Conservation (phyloP, 2,797 vertebrate species). For the Cyprinodon diabolis region DNA sequence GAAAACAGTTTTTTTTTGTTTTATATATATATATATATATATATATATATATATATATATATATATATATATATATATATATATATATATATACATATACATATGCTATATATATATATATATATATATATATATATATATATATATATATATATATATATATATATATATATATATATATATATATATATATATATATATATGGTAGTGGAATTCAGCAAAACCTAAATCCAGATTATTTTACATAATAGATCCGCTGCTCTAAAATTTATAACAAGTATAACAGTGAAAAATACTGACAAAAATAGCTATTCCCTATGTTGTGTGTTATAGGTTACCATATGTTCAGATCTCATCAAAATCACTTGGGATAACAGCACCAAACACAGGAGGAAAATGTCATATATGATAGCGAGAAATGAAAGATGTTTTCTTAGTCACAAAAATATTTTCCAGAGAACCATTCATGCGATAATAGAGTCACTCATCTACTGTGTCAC, state of each 20-base stretch:
- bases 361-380: slow-evolving; percentile 4
- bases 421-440: slow-evolving; percentile 20
- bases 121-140: no score
- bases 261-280: no score
- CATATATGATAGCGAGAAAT: background rate
- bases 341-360: background rate
- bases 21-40: no score
- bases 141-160: no score
- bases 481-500: slow-evolving; percentile 17
- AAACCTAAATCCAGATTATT: background rate
- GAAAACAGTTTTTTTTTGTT: no score
- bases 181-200: background rate
- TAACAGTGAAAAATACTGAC: background rate
- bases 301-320: background rate
- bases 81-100: no score
- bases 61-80: no score
- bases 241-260: slow-evolving; percentile 9
- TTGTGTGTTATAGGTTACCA: no score
- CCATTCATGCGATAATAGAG: slow-evolving; percentile 7
- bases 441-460: background rate
- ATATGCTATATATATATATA: no score
- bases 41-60: no score
- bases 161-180: no score
- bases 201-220: background rate
- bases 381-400: slow-evolving; percentile 1